phyloP scores from a whole-genome alignment of 2,113 vertebrate genomes.

The Ammodytes marinus region DNA sequence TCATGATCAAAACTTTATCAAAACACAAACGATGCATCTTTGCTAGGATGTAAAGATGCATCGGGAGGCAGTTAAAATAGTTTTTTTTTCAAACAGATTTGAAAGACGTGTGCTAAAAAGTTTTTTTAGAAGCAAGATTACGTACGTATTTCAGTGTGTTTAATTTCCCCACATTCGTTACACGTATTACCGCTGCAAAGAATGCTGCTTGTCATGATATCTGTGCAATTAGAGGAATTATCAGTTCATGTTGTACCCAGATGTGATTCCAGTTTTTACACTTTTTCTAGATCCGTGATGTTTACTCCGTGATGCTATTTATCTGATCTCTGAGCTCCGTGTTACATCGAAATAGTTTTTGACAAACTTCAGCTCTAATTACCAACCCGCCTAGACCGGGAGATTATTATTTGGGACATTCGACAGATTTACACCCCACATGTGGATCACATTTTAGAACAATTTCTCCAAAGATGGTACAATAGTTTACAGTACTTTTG shows the following conservation, averaged over 20 bases:
- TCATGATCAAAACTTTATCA: too few species aligned
- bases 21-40: too few species aligned
- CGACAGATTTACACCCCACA: constrained; percentile 22
- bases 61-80: too few species aligned
- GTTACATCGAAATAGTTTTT: constrained; percentile 24
- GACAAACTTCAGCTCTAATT: constrained; percentile 8
- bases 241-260: constrained; percentile 25
- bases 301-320: neutral
- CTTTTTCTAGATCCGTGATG: neutral
- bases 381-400: neutral
- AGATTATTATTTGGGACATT: neutral
- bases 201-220: constrained; percentile 15
- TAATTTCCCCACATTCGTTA: too few species aligned
- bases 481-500: neutral
- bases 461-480: constrained; percentile 1
- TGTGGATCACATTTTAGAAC: constrained; percentile 28
- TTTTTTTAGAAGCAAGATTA: too few species aligned
- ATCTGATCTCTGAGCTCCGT: constrained; percentile 9
- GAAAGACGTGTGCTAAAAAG: too few species aligned
- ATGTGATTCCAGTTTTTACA: constrained; percentile 37
- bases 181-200: neutral
- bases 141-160: too few species aligned
- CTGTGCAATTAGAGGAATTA: constrained; percentile 44
- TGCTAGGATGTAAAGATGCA: too few species aligned
- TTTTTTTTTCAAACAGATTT: too few species aligned